Conservation (phyloP, 2,888 invertebrate genomes). For the Lycophotia porphyrea region DNA sequence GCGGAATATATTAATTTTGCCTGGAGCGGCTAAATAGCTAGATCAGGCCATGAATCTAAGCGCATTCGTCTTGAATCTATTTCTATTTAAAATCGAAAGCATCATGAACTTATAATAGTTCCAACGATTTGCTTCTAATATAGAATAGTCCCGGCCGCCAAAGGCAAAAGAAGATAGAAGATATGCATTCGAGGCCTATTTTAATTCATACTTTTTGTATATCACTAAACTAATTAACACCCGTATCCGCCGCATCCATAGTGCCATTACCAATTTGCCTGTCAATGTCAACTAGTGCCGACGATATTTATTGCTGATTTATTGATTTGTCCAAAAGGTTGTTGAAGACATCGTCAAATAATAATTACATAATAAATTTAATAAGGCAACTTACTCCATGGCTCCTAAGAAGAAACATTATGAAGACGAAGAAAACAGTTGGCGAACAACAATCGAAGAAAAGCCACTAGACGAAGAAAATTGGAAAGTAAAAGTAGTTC, state of each 20-base stretch:
- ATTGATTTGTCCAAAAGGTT: background rate
- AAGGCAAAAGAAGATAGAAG: background rate
- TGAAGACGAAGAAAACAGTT: conserved; percentile 76
- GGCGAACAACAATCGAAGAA: conserved; percentile 80
- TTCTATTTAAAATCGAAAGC: background rate
- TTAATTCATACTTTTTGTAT: background rate
- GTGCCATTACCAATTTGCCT: background rate
- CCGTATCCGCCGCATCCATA: too few species aligned
- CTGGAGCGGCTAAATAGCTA: too few species aligned
- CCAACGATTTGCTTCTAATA: background rate
- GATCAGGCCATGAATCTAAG: too few species aligned
- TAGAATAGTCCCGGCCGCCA: background rate
- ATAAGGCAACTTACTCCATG: conserved; percentile 68
- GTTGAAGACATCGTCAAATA: background rate
- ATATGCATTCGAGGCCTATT: background rate
- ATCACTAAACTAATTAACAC: too few species aligned
- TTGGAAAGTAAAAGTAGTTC: conserved; percentile 82
- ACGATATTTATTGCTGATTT: background rate
- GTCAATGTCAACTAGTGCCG: background rate
- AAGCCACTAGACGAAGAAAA: conserved; percentile 77
- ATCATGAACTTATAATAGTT: background rate
- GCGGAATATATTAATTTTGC: too few species aligned
- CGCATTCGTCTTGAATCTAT: background rate
- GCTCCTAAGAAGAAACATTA: conserved; percentile 74
- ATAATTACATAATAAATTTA: background rate